These are phyloP conservation scores for Drosophila crucigera DNA, from an alignment of 2,888 invertebrate species.

Conservation along the genomic window DNA sequence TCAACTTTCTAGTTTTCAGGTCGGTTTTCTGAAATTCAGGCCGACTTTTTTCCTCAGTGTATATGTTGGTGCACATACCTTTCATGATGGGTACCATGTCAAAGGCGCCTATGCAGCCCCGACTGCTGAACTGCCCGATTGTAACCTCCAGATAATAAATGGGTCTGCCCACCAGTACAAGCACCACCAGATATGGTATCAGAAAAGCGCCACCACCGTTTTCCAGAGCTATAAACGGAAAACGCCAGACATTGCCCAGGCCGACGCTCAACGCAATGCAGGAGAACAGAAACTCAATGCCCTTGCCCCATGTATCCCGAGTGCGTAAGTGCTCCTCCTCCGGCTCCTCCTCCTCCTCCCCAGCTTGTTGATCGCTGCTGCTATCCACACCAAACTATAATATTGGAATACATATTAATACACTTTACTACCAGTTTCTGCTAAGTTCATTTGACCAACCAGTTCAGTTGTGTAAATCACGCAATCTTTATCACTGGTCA, in stretches of 20 bases:
- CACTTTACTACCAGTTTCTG: background rate
- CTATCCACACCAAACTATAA: constrained; percentile 47
- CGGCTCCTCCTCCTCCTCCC: background rate
- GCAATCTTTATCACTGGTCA: constrained; percentile 34
- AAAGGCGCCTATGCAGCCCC: constrained; percentile 88
- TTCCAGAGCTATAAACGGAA: constrained; percentile 88
- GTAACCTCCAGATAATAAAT: constrained; percentile 90
- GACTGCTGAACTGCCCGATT: constrained; percentile 90
- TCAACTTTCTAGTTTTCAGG: background rate
- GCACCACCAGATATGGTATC: constrained; percentile 88
- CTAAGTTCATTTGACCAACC: constrained; percentile 47
- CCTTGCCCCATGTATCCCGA: constrained; percentile 87
- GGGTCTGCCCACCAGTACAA: constrained; percentile 88
- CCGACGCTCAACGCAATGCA: constrained; percentile 87
- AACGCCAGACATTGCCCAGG: constrained; percentile 89
- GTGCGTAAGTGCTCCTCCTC: constrained; percentile 21
- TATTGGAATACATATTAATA: background rate
- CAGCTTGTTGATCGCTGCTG: background rate
- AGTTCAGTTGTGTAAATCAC: constrained; percentile 62
- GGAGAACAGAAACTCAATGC: constrained; percentile 89
- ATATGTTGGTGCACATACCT: constrained; percentile 85
- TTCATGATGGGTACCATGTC: constrained; percentile 89
- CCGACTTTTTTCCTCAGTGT: background rate
- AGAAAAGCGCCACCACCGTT: constrained; percentile 90
- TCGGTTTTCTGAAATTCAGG: too few relatives aligned